phyloP scores from a whole-genome alignment of 2,888 invertebrate genomes.

The Andrena bicolor region DNA sequence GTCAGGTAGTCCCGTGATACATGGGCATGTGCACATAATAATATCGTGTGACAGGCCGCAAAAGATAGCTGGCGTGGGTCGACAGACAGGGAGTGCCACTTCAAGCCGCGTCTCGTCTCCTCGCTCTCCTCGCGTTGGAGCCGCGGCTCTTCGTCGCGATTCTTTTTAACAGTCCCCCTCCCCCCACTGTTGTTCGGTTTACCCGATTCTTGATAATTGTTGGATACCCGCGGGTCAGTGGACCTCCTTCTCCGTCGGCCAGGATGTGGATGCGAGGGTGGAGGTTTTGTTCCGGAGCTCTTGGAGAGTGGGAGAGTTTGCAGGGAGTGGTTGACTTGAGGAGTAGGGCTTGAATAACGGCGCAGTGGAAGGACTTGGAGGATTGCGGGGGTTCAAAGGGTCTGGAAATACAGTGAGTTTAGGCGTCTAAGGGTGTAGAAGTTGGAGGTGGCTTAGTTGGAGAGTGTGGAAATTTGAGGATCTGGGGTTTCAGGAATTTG shows the following conservation, averaged over 20 bases:
- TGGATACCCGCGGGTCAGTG: neutral
- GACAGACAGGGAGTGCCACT: constrained; percentile 84
- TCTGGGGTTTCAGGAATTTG: constrained; percentile 2
- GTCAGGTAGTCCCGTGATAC: constrained; percentile 82
- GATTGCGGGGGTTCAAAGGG: too few relatives aligned
- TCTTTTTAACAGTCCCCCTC: neutral
- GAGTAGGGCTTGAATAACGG: constrained; percentile 8
- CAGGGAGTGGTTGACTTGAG: neutral
- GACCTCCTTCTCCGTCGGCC: neutral
- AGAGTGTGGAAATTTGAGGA: constrained; percentile 6
- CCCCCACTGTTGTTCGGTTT: constrained; percentile 36
- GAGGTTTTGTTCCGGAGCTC: constrained; percentile 11
- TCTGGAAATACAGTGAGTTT: neutral
- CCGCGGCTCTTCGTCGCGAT: constrained; percentile 11
- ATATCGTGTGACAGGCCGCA: constrained; percentile 79
- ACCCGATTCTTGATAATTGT: constrained; percentile 18
- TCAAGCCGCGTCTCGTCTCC: constrained; percentile 68
- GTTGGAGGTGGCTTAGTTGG: constrained; percentile 7
- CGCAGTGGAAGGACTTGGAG: neutral
- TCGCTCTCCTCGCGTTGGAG: constrained; percentile 13
- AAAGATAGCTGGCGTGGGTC: constrained; percentile 81
- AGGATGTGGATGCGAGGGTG: neutral
- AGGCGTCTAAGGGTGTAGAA: neutral
- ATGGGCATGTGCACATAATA: constrained; percentile 80
- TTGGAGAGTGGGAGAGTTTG: neutral